These are phyloP conservation scores for Calameuta pallipes DNA, from an alignment of 2,888 invertebrate genomes.

Conservation along the genomic window DNA sequence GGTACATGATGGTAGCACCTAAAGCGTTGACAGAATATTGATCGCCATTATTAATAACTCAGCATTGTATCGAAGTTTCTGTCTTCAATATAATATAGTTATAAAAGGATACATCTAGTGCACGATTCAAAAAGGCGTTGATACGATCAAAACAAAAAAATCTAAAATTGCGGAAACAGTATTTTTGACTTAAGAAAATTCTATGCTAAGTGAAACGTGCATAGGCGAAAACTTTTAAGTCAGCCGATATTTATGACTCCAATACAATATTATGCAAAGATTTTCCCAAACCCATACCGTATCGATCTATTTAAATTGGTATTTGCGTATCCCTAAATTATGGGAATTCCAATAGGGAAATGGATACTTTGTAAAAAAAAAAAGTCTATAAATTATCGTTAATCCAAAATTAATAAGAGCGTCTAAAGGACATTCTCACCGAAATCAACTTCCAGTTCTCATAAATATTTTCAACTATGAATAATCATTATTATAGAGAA, in stretches of 20 bases:
- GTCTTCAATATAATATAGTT: conserved; percentile 1
- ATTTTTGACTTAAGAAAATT: not conserved
- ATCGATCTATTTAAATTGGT: not conserved
- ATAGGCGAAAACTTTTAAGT: not conserved
- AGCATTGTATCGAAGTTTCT: conserved; percentile 26
- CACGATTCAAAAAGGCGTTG: no score
- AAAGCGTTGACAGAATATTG: conserved; percentile 33
- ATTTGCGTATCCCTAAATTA: not conserved
- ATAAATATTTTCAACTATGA: no score
- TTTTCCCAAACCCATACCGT: not conserved
- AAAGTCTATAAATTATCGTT: not conserved
- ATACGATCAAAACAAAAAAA: not conserved
- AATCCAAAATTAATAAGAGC: not conserved
- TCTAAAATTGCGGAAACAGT: not conserved
- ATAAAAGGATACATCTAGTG: not conserved
- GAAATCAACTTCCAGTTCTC: no score
- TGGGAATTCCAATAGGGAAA: not conserved
- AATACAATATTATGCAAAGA: not conserved
- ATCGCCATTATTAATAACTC: conserved; percentile 44
- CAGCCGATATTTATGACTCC: not conserved
- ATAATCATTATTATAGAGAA: no score
- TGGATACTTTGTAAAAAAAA: not conserved
- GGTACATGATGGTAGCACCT: conserved; percentile 7
- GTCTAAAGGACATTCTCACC: not conserved
- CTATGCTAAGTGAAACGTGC: not conserved